These are phyloP conservation scores for Dasysyrphus tricinctus DNA, from an alignment of 2,888 invertebrate species.

Conservation along the genomic window DNA sequence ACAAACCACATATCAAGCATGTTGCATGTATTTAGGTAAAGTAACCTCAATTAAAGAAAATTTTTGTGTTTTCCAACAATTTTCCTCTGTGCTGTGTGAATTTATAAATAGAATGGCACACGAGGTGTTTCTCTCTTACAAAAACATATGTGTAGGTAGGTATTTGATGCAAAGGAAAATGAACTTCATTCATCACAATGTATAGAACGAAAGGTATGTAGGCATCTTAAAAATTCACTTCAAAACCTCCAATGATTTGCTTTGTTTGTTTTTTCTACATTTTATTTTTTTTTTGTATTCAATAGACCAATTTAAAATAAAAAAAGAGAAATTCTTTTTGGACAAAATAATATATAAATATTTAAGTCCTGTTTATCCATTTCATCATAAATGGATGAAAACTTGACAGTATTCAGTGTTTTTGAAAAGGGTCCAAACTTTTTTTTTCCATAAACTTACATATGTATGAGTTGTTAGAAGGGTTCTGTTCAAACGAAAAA, in stretches of 20 bases:
- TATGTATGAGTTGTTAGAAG: slow-evolving; percentile 11
- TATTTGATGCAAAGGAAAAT: slow-evolving; percentile 9
- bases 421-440: slow-evolving; percentile 45
- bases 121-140: slow-evolving; percentile 20
- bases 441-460: not conserved
- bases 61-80: slow-evolving; percentile 49
- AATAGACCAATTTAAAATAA: slow-evolving; percentile 15
- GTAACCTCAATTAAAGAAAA: slow-evolving; percentile 64
- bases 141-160: not conserved
- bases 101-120: slow-evolving; percentile 50
- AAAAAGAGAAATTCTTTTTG: not conserved
- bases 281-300: not conserved
- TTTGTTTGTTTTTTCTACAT: slow-evolving; percentile 2
- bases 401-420: slow-evolving; percentile 20
- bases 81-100: slow-evolving; percentile 30
- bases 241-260: slow-evolving; percentile 24
- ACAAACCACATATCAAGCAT: slow-evolving; percentile 34
- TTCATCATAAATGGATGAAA: slow-evolving; percentile 29
- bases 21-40: slow-evolving; percentile 47
- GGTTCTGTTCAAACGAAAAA: not conserved
- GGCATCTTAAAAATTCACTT: not conserved
- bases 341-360: slow-evolving; percentile 9
- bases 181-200: slow-evolving; percentile 22
- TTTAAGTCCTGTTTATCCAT: slow-evolving; percentile 17
- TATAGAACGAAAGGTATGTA: not conserved